Evolutionary conservation across 2,797 vertebrate genomes (phyloP).

Genomic region (Darevskia mixta): DNA sequence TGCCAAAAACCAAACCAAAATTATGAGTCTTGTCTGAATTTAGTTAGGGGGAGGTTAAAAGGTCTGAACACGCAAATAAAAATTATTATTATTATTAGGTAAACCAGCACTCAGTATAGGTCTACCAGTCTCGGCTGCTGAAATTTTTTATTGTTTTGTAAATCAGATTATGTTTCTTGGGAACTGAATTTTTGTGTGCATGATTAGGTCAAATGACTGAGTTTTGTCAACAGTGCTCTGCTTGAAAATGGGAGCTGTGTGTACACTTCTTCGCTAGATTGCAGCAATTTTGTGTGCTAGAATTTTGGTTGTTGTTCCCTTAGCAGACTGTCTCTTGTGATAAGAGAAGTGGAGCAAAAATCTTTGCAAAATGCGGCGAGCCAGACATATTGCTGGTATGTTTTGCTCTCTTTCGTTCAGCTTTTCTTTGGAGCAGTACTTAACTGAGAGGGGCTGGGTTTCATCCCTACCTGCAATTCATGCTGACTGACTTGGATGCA

Average conservation of each 20-base stretch:
- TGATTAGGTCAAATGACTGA: not conserved
- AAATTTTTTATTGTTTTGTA: fast-evolving
- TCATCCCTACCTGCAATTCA: not conserved
- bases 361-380: not conserved
- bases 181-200: not conserved
- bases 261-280: not conserved
- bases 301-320: not conserved
- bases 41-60: too few species aligned
- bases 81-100: too few species aligned
- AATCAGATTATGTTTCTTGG: not conserved
- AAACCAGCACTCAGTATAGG: not conserved
- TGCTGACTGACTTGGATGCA: not conserved
- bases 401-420: not conserved
- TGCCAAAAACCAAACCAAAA: too few species aligned
- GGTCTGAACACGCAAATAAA: too few species aligned
- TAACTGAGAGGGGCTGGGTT: not conserved
- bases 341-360: not conserved
- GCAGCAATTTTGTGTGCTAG: not conserved
- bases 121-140: not conserved
- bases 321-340: not conserved
- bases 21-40: too few species aligned
- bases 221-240: not conserved
- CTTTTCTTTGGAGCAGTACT: not conserved
- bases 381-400: not conserved
- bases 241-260: not conserved